Evolutionary conservation across 2,888 invertebrate species (phyloP).

Genomic region (Eledona agricola): DNA sequence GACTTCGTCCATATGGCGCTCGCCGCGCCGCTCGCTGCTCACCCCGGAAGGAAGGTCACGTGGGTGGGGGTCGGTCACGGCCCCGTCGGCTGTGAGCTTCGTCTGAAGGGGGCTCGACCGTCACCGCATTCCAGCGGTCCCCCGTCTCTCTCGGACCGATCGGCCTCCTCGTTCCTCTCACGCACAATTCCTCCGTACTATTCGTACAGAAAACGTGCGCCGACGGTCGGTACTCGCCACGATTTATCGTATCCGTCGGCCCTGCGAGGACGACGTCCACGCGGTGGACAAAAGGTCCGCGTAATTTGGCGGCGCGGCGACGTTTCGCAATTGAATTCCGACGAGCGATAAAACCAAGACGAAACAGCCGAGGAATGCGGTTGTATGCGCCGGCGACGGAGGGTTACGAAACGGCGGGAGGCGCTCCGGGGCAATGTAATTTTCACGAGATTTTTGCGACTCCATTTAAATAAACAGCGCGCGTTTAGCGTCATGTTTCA

Average conservation of each 20-base stretch:
- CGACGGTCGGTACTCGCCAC: constrained; percentile 45
- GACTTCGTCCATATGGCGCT: constrained; percentile 11
- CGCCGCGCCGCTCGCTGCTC: too few species aligned
- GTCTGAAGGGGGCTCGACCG: constrained; percentile 48
- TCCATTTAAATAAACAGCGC: too few species aligned
- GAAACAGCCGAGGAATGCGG: constrained; percentile 10
- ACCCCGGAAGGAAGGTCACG: constrained; percentile 45
- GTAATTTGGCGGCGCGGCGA: neutral
- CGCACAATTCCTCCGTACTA: constrained; percentile 46
- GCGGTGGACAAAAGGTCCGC: constrained; percentile 1
- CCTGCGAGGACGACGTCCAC: constrained; percentile 22
- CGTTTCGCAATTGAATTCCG: constrained; percentile 21
- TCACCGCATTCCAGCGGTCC: constrained; percentile 52
- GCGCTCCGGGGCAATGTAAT: too few species aligned
- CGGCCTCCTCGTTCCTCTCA: constrained; percentile 41
- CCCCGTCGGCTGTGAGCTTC: constrained; percentile 36
- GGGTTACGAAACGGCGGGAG: constrained; percentile 2
- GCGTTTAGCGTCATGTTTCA: too few species aligned
- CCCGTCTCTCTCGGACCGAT: constrained; percentile 41
- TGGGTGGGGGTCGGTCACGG: constrained; percentile 40
- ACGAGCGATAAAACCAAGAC: constrained; percentile 13
- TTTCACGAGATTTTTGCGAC: too few species aligned
- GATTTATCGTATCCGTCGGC: constrained; percentile 40
- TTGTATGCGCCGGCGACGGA: neutral
- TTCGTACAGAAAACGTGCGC: constrained; percentile 43